Evolutionary conservation across 2,113 vertebrate species (phyloP), one percentile per base, ranked within the genome.

Genomic region (Ahaetulla prasina): DNA sequence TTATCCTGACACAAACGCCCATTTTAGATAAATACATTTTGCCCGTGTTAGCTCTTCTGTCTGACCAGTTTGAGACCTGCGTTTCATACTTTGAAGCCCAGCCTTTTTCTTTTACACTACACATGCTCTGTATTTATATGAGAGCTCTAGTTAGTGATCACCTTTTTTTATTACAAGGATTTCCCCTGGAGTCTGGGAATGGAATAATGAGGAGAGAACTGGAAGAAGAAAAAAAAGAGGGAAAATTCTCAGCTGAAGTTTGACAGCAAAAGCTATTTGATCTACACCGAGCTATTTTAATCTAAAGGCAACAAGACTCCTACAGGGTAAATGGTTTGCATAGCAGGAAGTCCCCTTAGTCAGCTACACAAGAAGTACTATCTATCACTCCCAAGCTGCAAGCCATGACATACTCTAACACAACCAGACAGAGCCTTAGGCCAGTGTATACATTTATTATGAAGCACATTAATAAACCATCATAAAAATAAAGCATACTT

Each of bases 391-490:
- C 89, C 39, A 20, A 93, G 89, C 93, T 94, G 91, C 88, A 95
- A 91, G 63, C 87, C 93, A 85, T 91, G 93, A 50, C 86, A 90
- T 20, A 63, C 54, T 89, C 18, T 91, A 92, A 85, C 93, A 90
- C 14, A 91, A 90, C n/a, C 60, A 89, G 94, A 93, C 89, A 85
- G 92, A 95, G 94, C 96, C 94, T 94, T 2, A 4, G 92, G 94
- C 87, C 89, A 95, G 60, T 54, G 63, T 97, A 47, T 97, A 92
- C 92, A 92, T 97, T 97, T 97, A 96, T 96, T 95, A 95, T 95
- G 93, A 96, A 95, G 57, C 84, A 1, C 45, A 88, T 96, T 94
- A 97, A 97, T 97, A 97, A 97, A 96, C 96, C 94, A 97, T 94
- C 39, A 93, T 92, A 91, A 95, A 96, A 96, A 97, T 89, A 96